Evolutionary conservation across 1,140 invertebrate species (phyloP), one percentile per base, ranked within the genome.

Genomic region (Diabrotica virgifera): DNA sequence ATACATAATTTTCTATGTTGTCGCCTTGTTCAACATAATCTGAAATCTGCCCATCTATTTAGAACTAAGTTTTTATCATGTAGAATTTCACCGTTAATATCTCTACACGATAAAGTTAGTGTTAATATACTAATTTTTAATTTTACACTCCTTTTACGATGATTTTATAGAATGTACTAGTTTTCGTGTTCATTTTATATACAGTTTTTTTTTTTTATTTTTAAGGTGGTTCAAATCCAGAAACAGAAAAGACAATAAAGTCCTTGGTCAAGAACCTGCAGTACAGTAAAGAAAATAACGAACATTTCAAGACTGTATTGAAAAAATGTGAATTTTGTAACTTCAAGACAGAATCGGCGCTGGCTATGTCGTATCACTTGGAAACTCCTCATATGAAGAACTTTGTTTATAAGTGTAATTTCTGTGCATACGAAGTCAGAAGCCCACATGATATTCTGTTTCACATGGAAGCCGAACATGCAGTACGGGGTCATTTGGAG

Each of bases 361-460:
- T 95, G 67, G 91, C 92, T 6, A 88, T 97, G 88, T 86, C 90
- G 36, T 89, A 93, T 78, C 95, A 98, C 79, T 85, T 95, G 75
- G 92, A 96, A 75, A 94, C 91, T 36, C 95, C 95, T 14, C 95
- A 97, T 78, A 91, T 95, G 89, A 90, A 88, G 64, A 92, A 93
- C 74, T 89, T 90, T 72, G 83, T 91, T 7, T 92, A 93, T 76
- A 87, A 88, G 77, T 97, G 93, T 82, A 93, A 94, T 80, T 94
- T 93, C 77, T 96, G 93, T 81, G 78, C 86, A 0, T 89, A 90
- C 70, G 90, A 93, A 77, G 90, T 93, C 36, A 85, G 90, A 61
- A 91, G 89, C 76, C 89, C 92, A 8, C 91, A 92, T 70, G 91
- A 94, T 75, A 96, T 97, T 67, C 81, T 95, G 5, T 93, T 88